Evolutionary conservation across 2,888 invertebrate genomes (phyloP).

Genomic region (Drosophila suboccidentalis): DNA sequence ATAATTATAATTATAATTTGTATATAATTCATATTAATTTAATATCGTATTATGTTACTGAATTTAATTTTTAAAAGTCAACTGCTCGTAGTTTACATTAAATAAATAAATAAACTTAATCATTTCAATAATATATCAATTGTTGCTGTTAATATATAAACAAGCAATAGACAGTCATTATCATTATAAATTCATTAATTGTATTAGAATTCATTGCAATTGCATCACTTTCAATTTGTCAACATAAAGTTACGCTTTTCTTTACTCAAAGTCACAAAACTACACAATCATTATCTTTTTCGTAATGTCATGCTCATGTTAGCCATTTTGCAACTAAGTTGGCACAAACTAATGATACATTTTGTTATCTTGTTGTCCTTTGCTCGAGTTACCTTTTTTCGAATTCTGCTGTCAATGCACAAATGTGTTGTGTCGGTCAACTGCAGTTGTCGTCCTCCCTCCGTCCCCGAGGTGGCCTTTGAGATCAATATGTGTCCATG

Average conservation of each 20-base stretch:
- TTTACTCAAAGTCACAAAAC: background rate
- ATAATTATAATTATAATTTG: too few relatives aligned
- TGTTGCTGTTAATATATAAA: too few relatives aligned
- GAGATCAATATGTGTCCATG: conserved; percentile 27
- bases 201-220: background rate
- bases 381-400: conserved; percentile 19
- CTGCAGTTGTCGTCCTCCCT: conserved; percentile 5
- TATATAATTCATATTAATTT: too few relatives aligned
- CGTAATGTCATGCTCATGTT: conserved; percentile 6
- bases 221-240: background rate
- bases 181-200: background rate
- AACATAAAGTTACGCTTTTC: background rate
- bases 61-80: too few relatives aligned
- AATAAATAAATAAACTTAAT: too few relatives aligned
- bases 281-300: background rate
- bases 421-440: conserved; percentile 22
- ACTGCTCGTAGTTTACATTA: too few relatives aligned
- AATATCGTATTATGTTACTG: too few relatives aligned
- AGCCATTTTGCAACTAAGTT: conserved; percentile 2
- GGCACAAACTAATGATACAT: conserved; percentile 29
- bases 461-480: background rate
- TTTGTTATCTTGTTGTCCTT: conserved; percentile 7
- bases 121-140: too few relatives aligned
- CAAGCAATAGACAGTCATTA: too few relatives aligned
- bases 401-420: conserved; percentile 29